These are phyloP conservation scores for Platyscapa corneri DNA, from an alignment of 1,140 invertebrate genomes.

Conservation along the genomic window DNA sequence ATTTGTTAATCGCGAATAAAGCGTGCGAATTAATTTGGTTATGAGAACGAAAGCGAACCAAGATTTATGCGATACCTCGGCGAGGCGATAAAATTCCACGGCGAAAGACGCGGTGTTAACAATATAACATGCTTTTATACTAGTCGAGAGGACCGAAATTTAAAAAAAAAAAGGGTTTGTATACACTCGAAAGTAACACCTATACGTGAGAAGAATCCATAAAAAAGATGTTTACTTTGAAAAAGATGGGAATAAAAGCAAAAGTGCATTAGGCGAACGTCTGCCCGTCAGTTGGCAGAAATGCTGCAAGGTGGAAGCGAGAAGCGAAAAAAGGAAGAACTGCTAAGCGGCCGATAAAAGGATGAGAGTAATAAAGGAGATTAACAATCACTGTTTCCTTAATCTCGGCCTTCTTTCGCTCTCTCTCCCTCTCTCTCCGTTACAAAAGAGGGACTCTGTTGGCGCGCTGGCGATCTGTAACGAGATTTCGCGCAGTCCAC, in stretches of 20 bases:
- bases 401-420: background rate
- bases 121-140: background rate
- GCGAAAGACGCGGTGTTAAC: background rate
- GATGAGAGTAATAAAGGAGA: conserved; percentile 13
- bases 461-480: too few species aligned
- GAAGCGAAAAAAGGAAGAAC: background rate
- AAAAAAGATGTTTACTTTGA: background rate
- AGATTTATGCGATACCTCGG: background rate
- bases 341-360: background rate
- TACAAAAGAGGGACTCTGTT: background rate
- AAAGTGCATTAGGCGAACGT: conserved; percentile 16
- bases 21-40: background rate
- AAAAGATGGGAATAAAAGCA: conserved; percentile 31
- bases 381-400: conserved; percentile 9
- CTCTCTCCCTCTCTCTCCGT: background rate
- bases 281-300: conserved; percentile 5
- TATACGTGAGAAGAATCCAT: conserved; percentile 1
- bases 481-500: background rate
- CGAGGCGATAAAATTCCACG: background rate
- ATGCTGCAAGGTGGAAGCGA: background rate
- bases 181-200: background rate
- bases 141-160: background rate
- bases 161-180: background rate
- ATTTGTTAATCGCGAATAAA: background rate
- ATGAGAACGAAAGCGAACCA: background rate